These are phyloP conservation scores for Trichechus manatus DNA, from an alignment of 2,113 vertebrate species.

Conservation along the genomic window DNA sequence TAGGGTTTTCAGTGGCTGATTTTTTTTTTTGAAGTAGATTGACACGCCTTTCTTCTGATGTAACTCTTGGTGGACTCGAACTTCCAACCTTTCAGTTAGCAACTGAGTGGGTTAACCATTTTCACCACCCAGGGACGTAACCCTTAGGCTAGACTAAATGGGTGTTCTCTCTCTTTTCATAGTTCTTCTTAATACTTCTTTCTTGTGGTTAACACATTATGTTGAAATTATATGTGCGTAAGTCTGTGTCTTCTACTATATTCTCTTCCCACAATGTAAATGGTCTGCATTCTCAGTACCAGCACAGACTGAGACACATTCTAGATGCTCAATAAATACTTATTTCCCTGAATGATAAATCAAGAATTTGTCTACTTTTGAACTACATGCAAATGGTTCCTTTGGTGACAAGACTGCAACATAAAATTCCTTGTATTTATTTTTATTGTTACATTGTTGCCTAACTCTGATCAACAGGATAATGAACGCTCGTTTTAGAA, in stretches of 20 bases:
- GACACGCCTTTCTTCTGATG: too few species aligned
- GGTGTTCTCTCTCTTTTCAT: neutral
- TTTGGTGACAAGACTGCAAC: neutral
- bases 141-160: neutral
- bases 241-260: neutral
- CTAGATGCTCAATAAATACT: neutral
- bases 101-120: too few species aligned
- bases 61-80: too few species aligned
- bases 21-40: too few species aligned
- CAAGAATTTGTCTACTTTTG: neutral
- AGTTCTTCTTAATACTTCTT: neutral
- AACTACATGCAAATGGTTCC: neutral
- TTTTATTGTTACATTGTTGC: neutral
- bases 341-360: neutral
- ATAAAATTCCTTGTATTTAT: constrained; percentile 9
- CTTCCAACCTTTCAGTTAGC: too few species aligned
- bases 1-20: too few species aligned
- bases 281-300: neutral
- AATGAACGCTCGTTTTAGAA: neutral
- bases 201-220: neutral
- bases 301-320: neutral
- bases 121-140: neutral
- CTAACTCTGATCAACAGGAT: neutral
- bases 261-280: neutral
- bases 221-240: constrained; percentile 24